Percentiles rank a stretch among this genome's conserved stretches.
Conservation (phyloP, 2,113 vertebrate genomes). For the Sphaerodactylus townsendi region DNA sequence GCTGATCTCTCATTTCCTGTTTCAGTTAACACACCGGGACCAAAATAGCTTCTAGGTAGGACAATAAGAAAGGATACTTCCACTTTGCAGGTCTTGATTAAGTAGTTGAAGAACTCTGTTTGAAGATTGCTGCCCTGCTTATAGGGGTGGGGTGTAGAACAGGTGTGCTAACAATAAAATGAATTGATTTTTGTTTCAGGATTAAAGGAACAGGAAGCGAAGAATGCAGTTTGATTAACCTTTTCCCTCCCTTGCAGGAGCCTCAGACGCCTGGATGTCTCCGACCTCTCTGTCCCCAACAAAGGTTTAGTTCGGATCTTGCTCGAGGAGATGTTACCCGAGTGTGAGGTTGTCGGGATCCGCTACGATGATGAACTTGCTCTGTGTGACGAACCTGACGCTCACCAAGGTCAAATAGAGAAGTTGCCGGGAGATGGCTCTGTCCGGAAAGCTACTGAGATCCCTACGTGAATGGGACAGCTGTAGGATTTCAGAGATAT, state of each 20-base stretch:
- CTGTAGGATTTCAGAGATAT: no score
- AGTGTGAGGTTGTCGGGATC: conserved; percentile 76
- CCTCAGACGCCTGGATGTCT: conserved; percentile 78
- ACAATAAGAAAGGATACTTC: not conserved
- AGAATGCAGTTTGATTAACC: no score
- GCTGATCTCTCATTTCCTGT: not conserved
- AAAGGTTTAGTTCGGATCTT: conserved; percentile 80
- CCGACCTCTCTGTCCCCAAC: conserved; percentile 72
- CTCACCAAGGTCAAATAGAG: fast-evolving
- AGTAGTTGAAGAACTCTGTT: no score
- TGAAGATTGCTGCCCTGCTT: no score
- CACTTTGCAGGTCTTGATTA: no score
- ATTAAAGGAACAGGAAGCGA: no score
- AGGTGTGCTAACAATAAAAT: no score
- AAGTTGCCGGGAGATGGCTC: fast-evolving
- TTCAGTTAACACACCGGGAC: not conserved
- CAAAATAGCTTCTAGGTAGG: not conserved
- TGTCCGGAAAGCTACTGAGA: not conserved
- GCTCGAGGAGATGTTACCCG: conserved; percentile 86
- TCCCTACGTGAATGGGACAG: not conserved
- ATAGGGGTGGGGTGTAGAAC: no score
- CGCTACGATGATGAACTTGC: conserved; percentile 60
- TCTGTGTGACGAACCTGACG: fast-evolving
- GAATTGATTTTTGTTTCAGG: no score
- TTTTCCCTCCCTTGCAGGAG: conserved; percentile 62